Percentiles rank a stretch among this genome's conserved stretches.
phyloP scores from a whole-genome alignment of 2,888 invertebrate genomes.

The Tiliacea aurago region DNA sequence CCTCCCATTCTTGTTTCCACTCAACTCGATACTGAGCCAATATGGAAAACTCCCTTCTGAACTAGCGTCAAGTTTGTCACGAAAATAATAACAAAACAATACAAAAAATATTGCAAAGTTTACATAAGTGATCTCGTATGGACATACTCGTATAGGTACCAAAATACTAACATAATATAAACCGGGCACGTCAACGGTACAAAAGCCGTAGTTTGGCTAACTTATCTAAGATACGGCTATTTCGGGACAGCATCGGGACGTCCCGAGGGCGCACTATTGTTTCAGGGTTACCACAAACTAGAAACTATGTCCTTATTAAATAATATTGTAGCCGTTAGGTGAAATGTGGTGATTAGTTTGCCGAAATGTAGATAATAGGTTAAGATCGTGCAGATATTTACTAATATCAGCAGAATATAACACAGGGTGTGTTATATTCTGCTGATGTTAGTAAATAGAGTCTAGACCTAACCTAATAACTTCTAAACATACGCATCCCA shows the following conservation, averaged over 20 bases:
- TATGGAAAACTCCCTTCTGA: too few species aligned
- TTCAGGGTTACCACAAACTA: constrained; percentile 37
- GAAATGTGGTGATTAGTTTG: constrained; percentile 4
- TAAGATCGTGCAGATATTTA: too few species aligned
- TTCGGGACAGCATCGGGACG: constrained; percentile 38
- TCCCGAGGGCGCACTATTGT: constrained; percentile 40
- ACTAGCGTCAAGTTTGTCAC: too few species aligned
- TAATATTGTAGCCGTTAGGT: constrained; percentile 7
- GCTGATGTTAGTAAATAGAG: too few species aligned
- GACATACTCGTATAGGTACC: not conserved
- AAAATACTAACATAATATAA: constrained; percentile 21
- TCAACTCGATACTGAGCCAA: too few species aligned
- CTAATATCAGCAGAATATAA: not conserved
- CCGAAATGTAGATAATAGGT: not conserved
- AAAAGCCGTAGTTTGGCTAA: constrained; percentile 47
- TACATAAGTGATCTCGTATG: not conserved
- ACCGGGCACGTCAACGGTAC: constrained; percentile 35
- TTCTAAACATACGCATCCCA: too few species aligned
- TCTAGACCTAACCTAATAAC: not conserved
- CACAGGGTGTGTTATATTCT: too few species aligned
- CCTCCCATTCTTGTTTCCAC: too few species aligned
- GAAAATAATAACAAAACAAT: not conserved
- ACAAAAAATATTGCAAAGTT: constrained; percentile 4
- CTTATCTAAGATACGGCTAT: constrained; percentile 52
- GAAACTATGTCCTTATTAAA: constrained; percentile 32